Percentiles rank a stretch among this genome's conserved stretches.
phyloP scores from a whole-genome alignment of 1,140 invertebrate genomes.

The Aricia agestis region DNA sequence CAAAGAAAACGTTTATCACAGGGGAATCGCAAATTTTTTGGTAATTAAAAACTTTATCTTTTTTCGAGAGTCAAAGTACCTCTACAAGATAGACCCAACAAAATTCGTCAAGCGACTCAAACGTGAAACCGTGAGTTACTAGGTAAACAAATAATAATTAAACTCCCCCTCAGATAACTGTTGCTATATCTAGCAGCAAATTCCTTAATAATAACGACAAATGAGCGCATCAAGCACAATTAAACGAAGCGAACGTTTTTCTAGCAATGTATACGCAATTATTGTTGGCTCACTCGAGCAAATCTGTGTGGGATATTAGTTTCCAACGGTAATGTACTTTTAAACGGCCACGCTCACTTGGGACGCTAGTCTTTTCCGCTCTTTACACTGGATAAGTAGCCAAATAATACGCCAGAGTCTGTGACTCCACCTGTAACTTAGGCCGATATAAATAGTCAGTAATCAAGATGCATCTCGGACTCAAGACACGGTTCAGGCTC shows the following conservation, averaged over 20 bases:
- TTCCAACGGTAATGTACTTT: constrained; percentile 3
- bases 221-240: not conserved
- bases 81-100: too few species aligned
- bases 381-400: not conserved
- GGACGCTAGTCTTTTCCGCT: constrained; percentile 2
- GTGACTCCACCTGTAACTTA: not conserved
- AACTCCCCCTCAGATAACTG: too few species aligned
- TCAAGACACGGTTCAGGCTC: too few species aligned
- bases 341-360: not conserved
- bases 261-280: not conserved
- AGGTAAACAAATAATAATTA: too few species aligned
- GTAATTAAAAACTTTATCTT: too few species aligned
- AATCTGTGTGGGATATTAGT: not conserved
- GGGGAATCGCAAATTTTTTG: too few species aligned
- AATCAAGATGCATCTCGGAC: too few species aligned
- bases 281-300: not conserved
- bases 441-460: too few species aligned
- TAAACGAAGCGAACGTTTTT: not conserved
- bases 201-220: constrained; percentile 1
- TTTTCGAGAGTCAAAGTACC: too few species aligned
- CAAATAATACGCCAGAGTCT: not conserved
- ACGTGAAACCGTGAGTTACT: too few species aligned
- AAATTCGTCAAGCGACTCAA: too few species aligned
- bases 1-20: too few species aligned
- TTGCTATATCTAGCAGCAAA: not conserved